Conservation (phyloP, 1,140 invertebrate species). For the Leptestheria dahalacensis region DNA sequence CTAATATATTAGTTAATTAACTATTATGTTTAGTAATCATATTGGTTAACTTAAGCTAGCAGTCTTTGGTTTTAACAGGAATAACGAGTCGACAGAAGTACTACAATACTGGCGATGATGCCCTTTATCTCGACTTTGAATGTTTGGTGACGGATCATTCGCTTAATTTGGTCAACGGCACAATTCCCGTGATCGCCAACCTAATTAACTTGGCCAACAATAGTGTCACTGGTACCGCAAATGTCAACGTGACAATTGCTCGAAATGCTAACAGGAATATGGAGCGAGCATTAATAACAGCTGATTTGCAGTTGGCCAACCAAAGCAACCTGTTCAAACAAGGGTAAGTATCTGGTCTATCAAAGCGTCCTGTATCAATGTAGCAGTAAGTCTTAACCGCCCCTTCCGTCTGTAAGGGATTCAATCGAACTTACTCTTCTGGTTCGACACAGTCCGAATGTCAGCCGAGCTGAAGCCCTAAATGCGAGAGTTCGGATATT, state of each 20-base stretch:
- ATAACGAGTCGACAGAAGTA: neutral
- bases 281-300: neutral
- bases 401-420: neutral
- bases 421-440: neutral
- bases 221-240: neutral
- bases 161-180: neutral
- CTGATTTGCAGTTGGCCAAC: neutral
- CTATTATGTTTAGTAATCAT: neutral
- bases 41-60: neutral
- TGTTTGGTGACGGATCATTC: neutral
- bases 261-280: neutral
- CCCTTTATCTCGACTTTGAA: neutral
- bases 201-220: neutral
- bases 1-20: neutral
- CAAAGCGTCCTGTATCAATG: neutral
- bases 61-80: neutral
- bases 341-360: neutral
- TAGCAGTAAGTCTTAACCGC: neutral
- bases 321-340: neutral
- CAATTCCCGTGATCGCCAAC: neutral
- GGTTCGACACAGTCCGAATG: neutral
- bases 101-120: neutral
- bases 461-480: neutral
- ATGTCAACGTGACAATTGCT: neutral
- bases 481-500: neutral